Evolutionary conservation across 30 jellyfish, hydroid and myxozoan genomes (phyloP).

Genomic region (Hydractinia symbiolongicarpus): DNA sequence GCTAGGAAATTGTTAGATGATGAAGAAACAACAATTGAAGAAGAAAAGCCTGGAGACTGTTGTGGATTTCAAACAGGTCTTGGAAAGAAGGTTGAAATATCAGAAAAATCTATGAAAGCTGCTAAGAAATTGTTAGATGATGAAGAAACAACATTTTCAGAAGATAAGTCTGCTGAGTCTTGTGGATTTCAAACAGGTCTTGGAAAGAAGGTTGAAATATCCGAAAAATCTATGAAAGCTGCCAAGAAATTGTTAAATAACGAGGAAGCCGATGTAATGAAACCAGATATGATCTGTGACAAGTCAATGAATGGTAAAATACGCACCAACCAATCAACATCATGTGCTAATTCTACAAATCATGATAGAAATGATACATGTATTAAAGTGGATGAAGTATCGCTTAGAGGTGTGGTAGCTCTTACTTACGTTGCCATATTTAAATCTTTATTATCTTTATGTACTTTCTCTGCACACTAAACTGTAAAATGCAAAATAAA

Average conservation of each 20-base stretch:
- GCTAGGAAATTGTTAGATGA: constrained; percentile 47
- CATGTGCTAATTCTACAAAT: too few species aligned
- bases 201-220: constrained; percentile 32
- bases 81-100: constrained; percentile 38
- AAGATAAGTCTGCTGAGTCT: not conserved
- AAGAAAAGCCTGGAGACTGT: constrained; percentile 9
- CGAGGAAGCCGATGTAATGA: not conserved
- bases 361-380: too few species aligned
- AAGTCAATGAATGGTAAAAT: too few species aligned
- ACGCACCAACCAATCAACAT: too few species aligned
- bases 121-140: constrained; percentile 41
- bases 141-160: constrained; percentile 8
- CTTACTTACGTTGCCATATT: too few species aligned
- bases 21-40: not conserved
- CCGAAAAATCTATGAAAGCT: constrained; percentile 13
- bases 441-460: too few species aligned
- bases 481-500: too few species aligned
- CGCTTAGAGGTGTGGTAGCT: too few species aligned
- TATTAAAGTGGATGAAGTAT: too few species aligned
- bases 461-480: too few species aligned
- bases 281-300: too few species aligned
- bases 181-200: constrained; percentile 41
- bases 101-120: constrained; percentile 37
- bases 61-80: constrained; percentile 25
- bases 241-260: not conserved